These are phyloP conservation scores for Pangasius larnaudii DNA, from an alignment of 2,797 vertebrate species.

Conservation along the genomic window DNA sequence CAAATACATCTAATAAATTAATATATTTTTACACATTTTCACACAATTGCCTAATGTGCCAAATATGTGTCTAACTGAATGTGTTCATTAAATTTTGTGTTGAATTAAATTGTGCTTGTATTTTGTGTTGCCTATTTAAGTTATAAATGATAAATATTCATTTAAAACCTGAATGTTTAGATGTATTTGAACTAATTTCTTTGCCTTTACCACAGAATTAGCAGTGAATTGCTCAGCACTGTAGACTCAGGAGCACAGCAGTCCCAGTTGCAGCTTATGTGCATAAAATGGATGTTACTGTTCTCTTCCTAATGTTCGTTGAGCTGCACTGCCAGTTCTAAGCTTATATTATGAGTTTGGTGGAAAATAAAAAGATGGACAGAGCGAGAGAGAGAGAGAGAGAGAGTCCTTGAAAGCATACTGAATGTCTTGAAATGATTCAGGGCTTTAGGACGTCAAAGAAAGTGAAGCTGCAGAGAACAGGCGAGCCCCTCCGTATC, in stretches of 20 bases:
- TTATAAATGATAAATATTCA: not conserved
- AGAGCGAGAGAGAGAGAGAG: not conserved
- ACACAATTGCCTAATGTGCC: not conserved
- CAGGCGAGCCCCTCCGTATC: not conserved
- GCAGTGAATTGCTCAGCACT: not conserved
- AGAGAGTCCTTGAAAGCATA: not conserved
- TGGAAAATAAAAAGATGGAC: not conserved
- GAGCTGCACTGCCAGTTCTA: not conserved
- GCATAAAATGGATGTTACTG: not conserved
- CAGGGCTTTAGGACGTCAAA: slow-evolving; percentile 18
- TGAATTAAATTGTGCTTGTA: not conserved
- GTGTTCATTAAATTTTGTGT: not conserved
- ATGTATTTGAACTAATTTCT: not conserved
- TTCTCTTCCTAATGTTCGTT: not conserved
- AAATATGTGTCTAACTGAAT: not conserved
- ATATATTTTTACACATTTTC: not conserved
- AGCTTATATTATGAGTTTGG: not conserved
- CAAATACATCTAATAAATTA: not conserved
- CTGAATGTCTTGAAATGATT: slow-evolving; percentile 20
- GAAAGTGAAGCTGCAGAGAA: slow-evolving; percentile 15
- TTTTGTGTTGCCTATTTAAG: not conserved
- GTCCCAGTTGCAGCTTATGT: not conserved
- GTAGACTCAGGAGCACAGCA: not conserved
- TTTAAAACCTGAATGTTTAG: not conserved
- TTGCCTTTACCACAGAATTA: not conserved